A percentile compares a stretch with the other conserved stretches of the same genome.
Evolutionary conservation across 2,113 vertebrate species (phyloP).

Genomic region (Empidonax alnorum): DNA sequence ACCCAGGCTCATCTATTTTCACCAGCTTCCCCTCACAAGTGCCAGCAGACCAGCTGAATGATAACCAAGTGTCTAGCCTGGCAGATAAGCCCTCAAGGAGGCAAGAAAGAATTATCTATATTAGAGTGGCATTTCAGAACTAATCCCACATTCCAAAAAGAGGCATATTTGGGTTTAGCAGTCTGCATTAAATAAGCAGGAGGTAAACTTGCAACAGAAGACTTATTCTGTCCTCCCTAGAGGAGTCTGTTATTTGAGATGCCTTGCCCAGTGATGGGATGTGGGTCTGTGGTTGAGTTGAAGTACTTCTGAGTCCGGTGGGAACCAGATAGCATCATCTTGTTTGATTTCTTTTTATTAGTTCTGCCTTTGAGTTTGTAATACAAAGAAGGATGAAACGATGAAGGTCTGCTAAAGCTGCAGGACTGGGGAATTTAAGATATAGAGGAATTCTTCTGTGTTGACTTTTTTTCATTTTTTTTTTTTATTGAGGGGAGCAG

Average conservation of each 20-base stretch:
- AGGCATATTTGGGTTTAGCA: slow-evolving; percentile 69
- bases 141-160: slow-evolving; percentile 73
- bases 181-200: slow-evolving; percentile 69
- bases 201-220: slow-evolving; percentile 72
- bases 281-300: slow-evolving; percentile 31
- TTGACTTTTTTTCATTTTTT: not conserved
- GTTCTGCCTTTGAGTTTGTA: slow-evolving; percentile 61
- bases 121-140: slow-evolving; percentile 71
- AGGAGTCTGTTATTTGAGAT: slow-evolving; percentile 63
- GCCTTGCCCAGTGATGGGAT: slow-evolving; percentile 44
- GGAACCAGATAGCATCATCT: slow-evolving; percentile 62
- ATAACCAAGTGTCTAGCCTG: slow-evolving; percentile 67
- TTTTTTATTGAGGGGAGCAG: not conserved
- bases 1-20: slow-evolving; percentile 68
- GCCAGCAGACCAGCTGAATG: slow-evolving; percentile 63
- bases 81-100: slow-evolving; percentile 73
- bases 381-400: slow-evolving; percentile 8
- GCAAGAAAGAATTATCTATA: slow-evolving; percentile 63
- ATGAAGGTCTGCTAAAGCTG: slow-evolving; percentile 12
- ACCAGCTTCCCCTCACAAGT: slow-evolving; percentile 63
- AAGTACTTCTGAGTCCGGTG: slow-evolving; percentile 58
- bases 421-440: slow-evolving; percentile 10
- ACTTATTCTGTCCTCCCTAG: slow-evolving; percentile 47
- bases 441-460: not conserved
- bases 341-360: slow-evolving; percentile 69